A percentile compares a stretch with the other conserved stretches of the same genome.
These are phyloP conservation scores for Ochropacha duplaris DNA, from an alignment of 2,888 invertebrate genomes.

Conservation along the genomic window DNA sequence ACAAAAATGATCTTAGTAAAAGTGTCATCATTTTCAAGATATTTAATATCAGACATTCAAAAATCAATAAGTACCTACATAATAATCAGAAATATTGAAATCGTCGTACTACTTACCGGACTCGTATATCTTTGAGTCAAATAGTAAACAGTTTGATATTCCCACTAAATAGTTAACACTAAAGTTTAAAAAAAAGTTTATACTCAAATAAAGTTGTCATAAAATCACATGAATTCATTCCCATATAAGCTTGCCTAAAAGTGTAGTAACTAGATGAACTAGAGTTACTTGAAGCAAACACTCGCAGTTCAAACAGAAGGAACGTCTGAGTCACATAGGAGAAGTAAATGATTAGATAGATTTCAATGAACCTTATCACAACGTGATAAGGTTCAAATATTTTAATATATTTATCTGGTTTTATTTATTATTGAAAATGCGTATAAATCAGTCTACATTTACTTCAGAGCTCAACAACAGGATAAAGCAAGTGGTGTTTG, in stretches of 20 bases:
- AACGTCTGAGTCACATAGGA: conserved; percentile 31
- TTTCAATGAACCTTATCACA: conserved; percentile 29
- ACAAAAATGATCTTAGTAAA: too few species aligned
- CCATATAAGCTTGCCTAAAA: not conserved
- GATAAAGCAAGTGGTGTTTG: conserved; percentile 59
- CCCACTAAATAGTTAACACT: too few species aligned
- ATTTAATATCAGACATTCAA: too few species aligned
- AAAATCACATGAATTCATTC: not conserved
- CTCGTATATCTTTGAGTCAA: not conserved
- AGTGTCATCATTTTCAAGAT: too few species aligned
- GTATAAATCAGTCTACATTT: conserved; percentile 52
- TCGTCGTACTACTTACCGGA: too few species aligned
- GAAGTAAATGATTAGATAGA: conserved; percentile 57
- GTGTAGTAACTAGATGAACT: conserved; percentile 6
- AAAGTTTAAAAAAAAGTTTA: too few species aligned
- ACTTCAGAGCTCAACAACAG: conserved; percentile 58
- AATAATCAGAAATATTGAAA: too few species aligned
- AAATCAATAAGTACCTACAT: too few species aligned
- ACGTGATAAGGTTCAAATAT: conserved; percentile 32
- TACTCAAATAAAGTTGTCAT: not conserved
- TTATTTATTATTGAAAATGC: conserved; percentile 33
- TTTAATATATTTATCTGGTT: conserved; percentile 18
- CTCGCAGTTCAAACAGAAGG: conserved; percentile 34
- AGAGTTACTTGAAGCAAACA: conserved; percentile 29
- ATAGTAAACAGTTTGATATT: too few species aligned